These are phyloP conservation scores for Mormyrus lacerda DNA, from an alignment of 2,113 vertebrate genomes.

Conservation along the genomic window DNA sequence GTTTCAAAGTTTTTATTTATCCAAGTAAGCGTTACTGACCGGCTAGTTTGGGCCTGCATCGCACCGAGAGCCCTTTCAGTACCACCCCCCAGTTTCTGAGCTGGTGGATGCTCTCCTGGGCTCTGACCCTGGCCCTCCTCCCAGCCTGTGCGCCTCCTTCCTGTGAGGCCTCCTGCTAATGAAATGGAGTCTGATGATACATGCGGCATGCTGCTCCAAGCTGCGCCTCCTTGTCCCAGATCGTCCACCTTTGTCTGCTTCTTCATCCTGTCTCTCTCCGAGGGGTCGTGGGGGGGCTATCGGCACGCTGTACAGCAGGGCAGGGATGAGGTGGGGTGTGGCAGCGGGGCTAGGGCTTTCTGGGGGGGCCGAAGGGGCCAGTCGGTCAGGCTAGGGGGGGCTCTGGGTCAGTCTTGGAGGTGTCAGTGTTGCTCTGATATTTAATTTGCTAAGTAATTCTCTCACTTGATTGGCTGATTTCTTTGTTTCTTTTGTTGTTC, in stretches of 20 bases:
- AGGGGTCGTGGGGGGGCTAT: constrained; percentile 38
- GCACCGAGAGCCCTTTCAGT: neutral
- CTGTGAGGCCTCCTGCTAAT: neutral
- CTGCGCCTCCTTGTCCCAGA: neutral
- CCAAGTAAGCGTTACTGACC: neutral
- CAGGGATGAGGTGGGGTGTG: constrained; percentile 5
- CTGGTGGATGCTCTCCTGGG: neutral
- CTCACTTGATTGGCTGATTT: constrained; percentile 43
- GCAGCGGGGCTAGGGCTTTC: neutral
- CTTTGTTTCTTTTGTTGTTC: constrained; percentile 45
- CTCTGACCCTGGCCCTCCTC: constrained; percentile 16
- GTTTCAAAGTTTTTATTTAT: neutral
- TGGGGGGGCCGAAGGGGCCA: neutral
- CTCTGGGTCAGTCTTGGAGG: constrained; percentile 30
- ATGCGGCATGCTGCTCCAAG: constrained; percentile 14
- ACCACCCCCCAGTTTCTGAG: neutral
- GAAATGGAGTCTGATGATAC: neutral
- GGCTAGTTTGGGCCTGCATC: neutral
- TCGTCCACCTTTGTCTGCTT: constrained; percentile 14
- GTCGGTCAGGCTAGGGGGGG: neutral
- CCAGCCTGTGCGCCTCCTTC: neutral
- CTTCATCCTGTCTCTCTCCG: constrained; percentile 24
- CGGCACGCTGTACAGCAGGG: constrained; percentile 33
- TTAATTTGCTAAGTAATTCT: constrained; percentile 36
- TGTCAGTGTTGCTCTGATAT: constrained; percentile 33